These are phyloP conservation scores for Nyctibius bracteatus DNA, from an alignment of 2,113 vertebrate species.

Conservation along the genomic window DNA sequence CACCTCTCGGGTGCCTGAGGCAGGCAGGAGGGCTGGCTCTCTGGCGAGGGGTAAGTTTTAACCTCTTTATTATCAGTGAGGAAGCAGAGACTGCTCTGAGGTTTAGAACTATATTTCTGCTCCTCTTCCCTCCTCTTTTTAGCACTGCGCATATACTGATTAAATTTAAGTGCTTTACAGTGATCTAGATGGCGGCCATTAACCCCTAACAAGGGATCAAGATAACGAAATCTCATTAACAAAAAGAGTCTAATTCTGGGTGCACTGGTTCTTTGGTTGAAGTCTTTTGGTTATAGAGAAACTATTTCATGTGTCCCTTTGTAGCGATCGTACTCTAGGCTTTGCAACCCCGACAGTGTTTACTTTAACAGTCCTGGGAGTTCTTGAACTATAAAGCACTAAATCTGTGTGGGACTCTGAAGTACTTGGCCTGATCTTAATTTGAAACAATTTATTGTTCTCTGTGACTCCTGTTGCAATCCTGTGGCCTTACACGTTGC, in stretches of 20 bases:
- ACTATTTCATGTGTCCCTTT: not conserved
- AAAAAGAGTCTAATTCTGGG: not conserved
- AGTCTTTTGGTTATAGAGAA: not conserved
- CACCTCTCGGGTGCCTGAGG: not conserved
- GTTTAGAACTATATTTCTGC: not conserved
- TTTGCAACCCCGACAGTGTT: not conserved
- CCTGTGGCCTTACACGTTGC: not conserved
- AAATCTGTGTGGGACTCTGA: not conserved
- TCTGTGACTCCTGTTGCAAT: slow-evolving; percentile 27
- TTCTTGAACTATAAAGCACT: not conserved
- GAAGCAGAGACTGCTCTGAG: not conserved
- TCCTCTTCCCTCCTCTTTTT: not conserved
- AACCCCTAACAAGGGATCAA: not conserved
- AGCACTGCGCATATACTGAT: not conserved
- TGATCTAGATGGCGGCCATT: not conserved
- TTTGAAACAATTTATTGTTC: slow-evolving; percentile 38
- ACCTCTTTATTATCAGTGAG: not conserved
- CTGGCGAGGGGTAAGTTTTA: not conserved
- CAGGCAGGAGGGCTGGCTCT: not conserved
- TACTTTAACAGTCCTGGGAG: not conserved
- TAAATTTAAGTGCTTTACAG: not conserved
- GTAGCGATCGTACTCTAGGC: not conserved
- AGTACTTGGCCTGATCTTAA: slow-evolving; percentile 7
- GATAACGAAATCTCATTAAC: not conserved
- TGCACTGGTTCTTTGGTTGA: not conserved